These are phyloP conservation scores for Gymnothorax javanicus DNA, from an alignment of 2,797 vertebrate genomes.

Conservation along the genomic window DNA sequence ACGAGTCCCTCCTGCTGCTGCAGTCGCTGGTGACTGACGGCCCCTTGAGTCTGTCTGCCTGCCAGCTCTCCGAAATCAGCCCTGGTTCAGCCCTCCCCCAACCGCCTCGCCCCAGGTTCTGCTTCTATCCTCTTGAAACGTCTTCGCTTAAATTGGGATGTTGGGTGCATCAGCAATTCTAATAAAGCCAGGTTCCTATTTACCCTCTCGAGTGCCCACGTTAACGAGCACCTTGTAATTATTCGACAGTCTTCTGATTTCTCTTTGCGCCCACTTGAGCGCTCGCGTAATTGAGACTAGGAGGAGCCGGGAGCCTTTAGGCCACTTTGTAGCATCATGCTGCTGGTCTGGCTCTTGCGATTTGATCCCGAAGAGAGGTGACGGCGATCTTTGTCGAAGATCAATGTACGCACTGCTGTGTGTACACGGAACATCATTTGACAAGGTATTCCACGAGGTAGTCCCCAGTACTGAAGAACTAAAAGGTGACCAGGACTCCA, in stretches of 20 bases:
- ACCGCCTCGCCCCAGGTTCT: neutral
- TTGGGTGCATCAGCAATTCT: neutral
- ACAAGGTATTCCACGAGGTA: neutral
- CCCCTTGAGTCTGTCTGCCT: neutral
- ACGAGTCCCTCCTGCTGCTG: neutral
- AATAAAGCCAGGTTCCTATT: neutral
- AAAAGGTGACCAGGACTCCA: neutral
- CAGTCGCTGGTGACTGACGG: neutral
- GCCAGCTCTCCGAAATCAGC: neutral
- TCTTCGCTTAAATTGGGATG: neutral
- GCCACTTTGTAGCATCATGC: neutral
- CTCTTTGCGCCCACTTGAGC: slow-evolving; percentile 19
- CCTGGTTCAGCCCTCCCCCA: neutral
- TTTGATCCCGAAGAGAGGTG: slow-evolving; percentile 7
- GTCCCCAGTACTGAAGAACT: neutral
- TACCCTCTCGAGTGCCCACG: neutral
- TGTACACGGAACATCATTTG: neutral
- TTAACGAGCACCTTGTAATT: slow-evolving; percentile 26
- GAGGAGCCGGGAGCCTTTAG: neutral
- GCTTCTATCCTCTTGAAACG: neutral
- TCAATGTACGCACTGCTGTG: neutral
- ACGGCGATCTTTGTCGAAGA: slow-evolving; percentile 21
- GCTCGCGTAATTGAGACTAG: neutral
- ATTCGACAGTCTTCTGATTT: slow-evolving; percentile 17
- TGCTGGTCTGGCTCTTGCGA: neutral